Conservation (phyloP, 2,113 vertebrate genomes). For the Salvelinus alpinus region DNA sequence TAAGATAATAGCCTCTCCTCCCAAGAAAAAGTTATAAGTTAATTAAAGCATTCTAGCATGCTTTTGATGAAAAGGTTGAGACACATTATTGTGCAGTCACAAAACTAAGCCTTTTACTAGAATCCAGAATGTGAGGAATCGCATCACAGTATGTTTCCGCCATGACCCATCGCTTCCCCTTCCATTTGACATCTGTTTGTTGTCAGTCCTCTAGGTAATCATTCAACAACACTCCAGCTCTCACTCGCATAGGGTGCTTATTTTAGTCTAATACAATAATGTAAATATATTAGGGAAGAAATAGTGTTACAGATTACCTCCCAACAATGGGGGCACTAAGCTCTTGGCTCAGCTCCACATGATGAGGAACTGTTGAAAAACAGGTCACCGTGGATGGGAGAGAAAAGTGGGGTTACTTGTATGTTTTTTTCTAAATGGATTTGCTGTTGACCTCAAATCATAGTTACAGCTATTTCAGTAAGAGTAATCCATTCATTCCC, state of each 20-base stretch:
- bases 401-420: slow-evolving; percentile 66
- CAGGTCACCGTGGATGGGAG: slow-evolving; percentile 55
- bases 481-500: slow-evolving; percentile 74
- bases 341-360: slow-evolving; percentile 42
- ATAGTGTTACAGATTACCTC: slow-evolving; percentile 56
- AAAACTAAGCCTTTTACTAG: background rate
- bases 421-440: slow-evolving; percentile 65
- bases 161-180: slow-evolving; percentile 29
- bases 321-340: slow-evolving; percentile 57
- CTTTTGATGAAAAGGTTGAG: background rate
- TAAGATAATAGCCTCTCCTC: background rate
- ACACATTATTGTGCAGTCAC: background rate
- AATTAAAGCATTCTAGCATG: background rate
- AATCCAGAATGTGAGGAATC: slow-evolving; percentile 15
- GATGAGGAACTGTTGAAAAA: slow-evolving; percentile 56
- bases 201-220: slow-evolving; percentile 33
- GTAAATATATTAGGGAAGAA: slow-evolving; percentile 52
- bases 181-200: slow-evolving; percentile 38
- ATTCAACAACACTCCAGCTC: slow-evolving; percentile 23
- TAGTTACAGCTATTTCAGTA: slow-evolving; percentile 74
- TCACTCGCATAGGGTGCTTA: slow-evolving; percentile 37
- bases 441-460: slow-evolving; percentile 76
- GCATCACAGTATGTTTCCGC: background rate
- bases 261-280: slow-evolving; percentile 50
- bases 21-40: background rate